Percentiles rank a stretch among this genome's conserved stretches.
Conservation (phyloP, 2,797 vertebrate species). For the Pteronotus mesoamericanus region DNA sequence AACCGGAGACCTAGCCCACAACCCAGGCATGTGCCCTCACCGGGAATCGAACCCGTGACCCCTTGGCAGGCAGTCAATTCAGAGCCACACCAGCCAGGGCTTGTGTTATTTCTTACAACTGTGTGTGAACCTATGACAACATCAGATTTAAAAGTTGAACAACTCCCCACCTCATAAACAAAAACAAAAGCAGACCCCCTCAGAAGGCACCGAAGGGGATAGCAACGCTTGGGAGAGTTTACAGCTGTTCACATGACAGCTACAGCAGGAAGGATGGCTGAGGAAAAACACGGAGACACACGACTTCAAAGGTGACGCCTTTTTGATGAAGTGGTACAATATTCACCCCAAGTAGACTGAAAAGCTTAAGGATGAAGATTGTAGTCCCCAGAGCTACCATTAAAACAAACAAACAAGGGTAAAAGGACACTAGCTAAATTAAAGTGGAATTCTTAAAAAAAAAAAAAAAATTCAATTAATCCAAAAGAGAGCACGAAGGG, state of each 20-base stretch:
- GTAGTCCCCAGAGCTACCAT: neutral
- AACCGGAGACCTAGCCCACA: too few relatives aligned
- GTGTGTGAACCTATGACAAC: neutral
- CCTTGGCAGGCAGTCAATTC: too few relatives aligned
- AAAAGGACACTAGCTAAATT: neutral
- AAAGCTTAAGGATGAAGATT: neutral
- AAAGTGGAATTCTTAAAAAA: neutral
- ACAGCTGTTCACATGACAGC: neutral
- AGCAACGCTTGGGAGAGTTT: neutral
- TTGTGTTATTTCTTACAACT: neutral
- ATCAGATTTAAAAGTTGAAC: neutral
- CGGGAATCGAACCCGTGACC: too few relatives aligned
- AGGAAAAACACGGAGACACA: neutral
- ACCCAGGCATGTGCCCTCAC: too few relatives aligned
- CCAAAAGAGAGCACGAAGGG: neutral
- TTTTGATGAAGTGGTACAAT: neutral
- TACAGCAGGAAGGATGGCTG: too few relatives aligned
- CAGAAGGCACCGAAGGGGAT: neutral
- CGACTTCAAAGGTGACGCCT: neutral
- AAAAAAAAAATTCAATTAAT: neutral
- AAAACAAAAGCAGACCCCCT: neutral
- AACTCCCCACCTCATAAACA: neutral
- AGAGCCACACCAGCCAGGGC: too few relatives aligned
- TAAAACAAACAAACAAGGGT: neutral
- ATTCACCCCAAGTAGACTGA: neutral